phyloP scores from a whole-genome alignment of 1,140 invertebrate species.

The Lithobius niger region DNA sequence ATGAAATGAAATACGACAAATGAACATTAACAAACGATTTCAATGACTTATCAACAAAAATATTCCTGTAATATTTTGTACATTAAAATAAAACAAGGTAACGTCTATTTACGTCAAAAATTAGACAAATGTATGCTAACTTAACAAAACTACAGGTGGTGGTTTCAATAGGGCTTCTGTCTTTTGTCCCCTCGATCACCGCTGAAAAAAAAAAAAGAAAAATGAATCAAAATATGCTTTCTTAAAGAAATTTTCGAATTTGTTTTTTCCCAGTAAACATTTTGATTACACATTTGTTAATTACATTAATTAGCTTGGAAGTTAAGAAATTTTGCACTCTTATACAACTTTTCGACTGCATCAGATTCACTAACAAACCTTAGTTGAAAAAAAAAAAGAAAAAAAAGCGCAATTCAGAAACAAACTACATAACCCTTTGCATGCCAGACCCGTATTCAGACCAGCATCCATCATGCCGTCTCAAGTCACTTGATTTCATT shows the following conservation, averaged over 20 bases:
- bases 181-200: slow-evolving; percentile 11
- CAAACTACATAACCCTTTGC: too few species aligned
- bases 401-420: too few species aligned
- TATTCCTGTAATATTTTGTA: too few species aligned
- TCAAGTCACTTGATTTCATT: too few species aligned
- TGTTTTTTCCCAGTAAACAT: not conserved
- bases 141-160: slow-evolving; percentile 36
- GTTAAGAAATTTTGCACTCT: not conserved
- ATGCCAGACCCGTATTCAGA: too few species aligned
- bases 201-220: slow-evolving; percentile 8
- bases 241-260: not conserved
- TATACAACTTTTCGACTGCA: not conserved
- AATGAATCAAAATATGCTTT: not conserved
- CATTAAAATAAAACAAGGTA: too few species aligned
- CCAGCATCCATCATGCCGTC: too few species aligned
- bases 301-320: not conserved
- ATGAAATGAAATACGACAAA: too few species aligned
- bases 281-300: not conserved
- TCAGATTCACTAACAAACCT: not conserved
- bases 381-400: not conserved
- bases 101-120: too few species aligned
- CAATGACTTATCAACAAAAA: too few species aligned
- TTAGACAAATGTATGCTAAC: too few species aligned
- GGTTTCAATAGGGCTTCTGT: slow-evolving; percentile 7
- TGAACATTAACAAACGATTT: too few species aligned